phyloP scores from a whole-genome alignment of 37 sponge, comb jelly and placozoan species.

The Aphrocallistes beatrix region DNA sequence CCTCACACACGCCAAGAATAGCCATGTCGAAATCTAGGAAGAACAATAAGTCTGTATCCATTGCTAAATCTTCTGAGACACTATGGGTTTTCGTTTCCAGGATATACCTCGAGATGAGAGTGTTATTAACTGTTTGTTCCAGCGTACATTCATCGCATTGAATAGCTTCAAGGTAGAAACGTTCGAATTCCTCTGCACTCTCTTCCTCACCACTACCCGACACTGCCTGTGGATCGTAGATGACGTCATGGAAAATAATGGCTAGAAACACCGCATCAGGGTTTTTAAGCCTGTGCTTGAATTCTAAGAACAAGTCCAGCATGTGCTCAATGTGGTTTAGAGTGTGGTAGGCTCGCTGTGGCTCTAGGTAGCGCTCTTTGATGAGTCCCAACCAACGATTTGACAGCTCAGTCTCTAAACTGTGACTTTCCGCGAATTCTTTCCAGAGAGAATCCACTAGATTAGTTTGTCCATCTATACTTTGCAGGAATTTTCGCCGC shows the following conservation, averaged over 20 bases:
- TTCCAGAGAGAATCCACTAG: not conserved
- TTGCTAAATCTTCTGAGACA: not conserved
- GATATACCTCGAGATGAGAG: not conserved
- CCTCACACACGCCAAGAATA: not conserved
- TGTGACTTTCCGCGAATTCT: not conserved
- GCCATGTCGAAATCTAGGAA: slow-evolving; percentile 14
- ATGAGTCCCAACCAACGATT: not conserved
- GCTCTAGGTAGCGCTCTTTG: not conserved
- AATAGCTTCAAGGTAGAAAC: not conserved
- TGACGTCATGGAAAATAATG: not conserved
- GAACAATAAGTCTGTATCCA: not conserved
- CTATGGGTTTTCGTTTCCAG: not conserved
- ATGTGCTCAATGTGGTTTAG: not conserved
- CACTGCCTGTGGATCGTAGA: not conserved
- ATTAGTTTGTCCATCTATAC: not conserved
- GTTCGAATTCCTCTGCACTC: not conserved
- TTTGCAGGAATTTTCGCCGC: not conserved
- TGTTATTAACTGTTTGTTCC: not conserved
- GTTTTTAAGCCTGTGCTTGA: not conserved
- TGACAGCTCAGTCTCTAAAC: not conserved
- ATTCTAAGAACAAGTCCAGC: not conserved
- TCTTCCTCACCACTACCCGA: not conserved
- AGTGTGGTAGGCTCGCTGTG: not conserved
- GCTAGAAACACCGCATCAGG: slow-evolving; percentile 14
- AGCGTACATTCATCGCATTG: not conserved